Percentiles rank a stretch among this genome's conserved stretches.
phyloP scores from a whole-genome alignment of 2,113 vertebrate genomes.

The Notothenia coriiceps region DNA sequence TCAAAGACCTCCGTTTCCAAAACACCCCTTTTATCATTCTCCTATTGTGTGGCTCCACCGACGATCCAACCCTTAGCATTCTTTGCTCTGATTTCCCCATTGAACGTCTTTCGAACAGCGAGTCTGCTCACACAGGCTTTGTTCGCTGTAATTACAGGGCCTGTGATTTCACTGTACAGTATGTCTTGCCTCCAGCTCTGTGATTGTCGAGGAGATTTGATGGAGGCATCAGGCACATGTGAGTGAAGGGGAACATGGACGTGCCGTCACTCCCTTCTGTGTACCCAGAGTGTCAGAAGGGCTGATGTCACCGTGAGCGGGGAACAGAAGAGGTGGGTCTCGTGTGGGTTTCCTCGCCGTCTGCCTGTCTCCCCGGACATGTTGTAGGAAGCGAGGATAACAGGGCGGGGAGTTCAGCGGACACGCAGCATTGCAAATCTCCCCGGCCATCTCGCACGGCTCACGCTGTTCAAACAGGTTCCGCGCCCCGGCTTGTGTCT shows the following conservation, averaged over 20 bases:
- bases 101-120: slow-evolving; percentile 68
- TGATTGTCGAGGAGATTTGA: slow-evolving; percentile 72
- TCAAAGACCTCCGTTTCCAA: slow-evolving; percentile 58
- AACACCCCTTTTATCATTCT: slow-evolving; percentile 69
- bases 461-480: slow-evolving; percentile 83
- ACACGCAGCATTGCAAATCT: slow-evolving; percentile 75
- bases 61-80: slow-evolving; percentile 64
- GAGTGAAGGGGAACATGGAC: slow-evolving; percentile 68
- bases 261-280: slow-evolving; percentile 66
- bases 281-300: slow-evolving; percentile 68
- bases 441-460: slow-evolving; percentile 76
- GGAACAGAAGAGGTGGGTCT: slow-evolving; percentile 60
- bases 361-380: slow-evolving; percentile 70
- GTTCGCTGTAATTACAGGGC: slow-evolving; percentile 80
- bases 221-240: slow-evolving; percentile 60
- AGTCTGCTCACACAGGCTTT: slow-evolving; percentile 70
- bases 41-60: slow-evolving; percentile 67
- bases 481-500: slow-evolving; percentile 77
- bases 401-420: slow-evolving; percentile 58
- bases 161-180: slow-evolving; percentile 56
- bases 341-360: slow-evolving; percentile 31
- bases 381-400: slow-evolving; percentile 69
- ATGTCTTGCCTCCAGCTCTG: slow-evolving; percentile 64
- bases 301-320: slow-evolving; percentile 67
- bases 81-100: slow-evolving; percentile 66